Evolutionary conservation across 2,113 vertebrate genomes (phyloP).

Genomic region (Catharus minimus): DNA sequence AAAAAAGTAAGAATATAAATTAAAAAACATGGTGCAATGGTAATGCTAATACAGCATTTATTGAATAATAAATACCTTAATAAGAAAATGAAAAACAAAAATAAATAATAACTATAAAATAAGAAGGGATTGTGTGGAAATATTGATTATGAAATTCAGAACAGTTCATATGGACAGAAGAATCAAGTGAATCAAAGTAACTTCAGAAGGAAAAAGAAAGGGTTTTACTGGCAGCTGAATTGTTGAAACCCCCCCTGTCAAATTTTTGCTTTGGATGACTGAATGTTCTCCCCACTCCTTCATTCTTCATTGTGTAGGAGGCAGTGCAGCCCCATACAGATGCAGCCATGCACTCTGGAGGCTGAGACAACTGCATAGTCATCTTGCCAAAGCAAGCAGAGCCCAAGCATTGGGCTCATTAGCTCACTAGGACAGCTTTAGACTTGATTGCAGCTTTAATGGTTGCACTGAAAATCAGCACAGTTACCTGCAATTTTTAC

Average conservation of each 20-base stretch:
- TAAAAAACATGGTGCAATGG: background rate
- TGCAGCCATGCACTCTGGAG: background rate
- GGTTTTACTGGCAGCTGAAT: background rate
- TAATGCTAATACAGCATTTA: background rate
- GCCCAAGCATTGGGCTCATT: rapidly evolving
- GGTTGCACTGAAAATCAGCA: background rate
- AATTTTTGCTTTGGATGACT: background rate
- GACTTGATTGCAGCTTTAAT: background rate
- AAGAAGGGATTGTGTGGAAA: background rate
- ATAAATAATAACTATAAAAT: background rate
- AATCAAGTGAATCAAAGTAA: background rate
- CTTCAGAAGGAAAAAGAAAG: background rate
- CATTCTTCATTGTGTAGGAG: background rate
- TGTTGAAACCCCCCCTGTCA: background rate
- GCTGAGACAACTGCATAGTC: background rate
- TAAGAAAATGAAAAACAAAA: background rate
- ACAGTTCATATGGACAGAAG: background rate
- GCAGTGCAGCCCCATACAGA: no score
- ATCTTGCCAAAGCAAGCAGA: background rate
- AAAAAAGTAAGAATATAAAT: background rate
- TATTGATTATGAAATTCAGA: background rate
- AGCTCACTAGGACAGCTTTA: background rate
- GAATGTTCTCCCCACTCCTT: rapidly evolving
- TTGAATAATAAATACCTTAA: background rate
- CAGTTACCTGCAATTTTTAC: background rate